Percentiles rank a stretch among this genome's conserved stretches.
phyloP scores from a whole-genome alignment of 1,140 invertebrate species.

The Drosophila bocqueti region DNA sequence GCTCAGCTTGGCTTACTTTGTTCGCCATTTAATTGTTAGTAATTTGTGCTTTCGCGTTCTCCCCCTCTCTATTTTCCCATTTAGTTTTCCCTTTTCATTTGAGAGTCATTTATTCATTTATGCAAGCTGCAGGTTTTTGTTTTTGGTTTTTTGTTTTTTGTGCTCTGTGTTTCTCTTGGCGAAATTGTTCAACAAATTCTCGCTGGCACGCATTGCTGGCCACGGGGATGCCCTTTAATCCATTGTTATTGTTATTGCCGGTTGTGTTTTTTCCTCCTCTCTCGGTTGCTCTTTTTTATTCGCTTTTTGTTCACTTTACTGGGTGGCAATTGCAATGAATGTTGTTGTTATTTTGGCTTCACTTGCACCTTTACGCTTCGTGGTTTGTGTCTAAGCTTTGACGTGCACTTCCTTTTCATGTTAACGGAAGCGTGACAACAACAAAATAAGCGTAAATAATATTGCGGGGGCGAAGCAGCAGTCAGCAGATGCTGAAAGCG shows the following conservation, averaged over 20 bases:
- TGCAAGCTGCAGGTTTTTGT: slow-evolving; percentile 27
- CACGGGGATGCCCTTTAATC: slow-evolving; percentile 56
- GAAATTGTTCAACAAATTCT: slow-evolving; percentile 83
- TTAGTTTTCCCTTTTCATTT: slow-evolving; percentile 79
- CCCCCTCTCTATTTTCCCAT: slow-evolving; percentile 23
- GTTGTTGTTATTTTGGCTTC: slow-evolving; percentile 80
- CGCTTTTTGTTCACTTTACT: slow-evolving; percentile 25
- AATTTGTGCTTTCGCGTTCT: slow-evolving; percentile 64
- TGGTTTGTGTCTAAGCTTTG: slow-evolving; percentile 84
- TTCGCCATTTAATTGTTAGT: slow-evolving; percentile 83
- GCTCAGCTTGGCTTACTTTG: slow-evolving; percentile 76
- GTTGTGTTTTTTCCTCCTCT: slow-evolving; percentile 13
- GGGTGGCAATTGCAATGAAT: slow-evolving; percentile 80
- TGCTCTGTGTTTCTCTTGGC: slow-evolving; percentile 58
- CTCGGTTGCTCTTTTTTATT: slow-evolving; percentile 2
- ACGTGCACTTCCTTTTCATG: slow-evolving; percentile 84
- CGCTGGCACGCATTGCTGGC: slow-evolving; percentile 80
- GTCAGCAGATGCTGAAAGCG: slow-evolving; percentile 1
- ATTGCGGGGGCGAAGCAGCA: slow-evolving; percentile 16
- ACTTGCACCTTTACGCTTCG: slow-evolving; percentile 83
- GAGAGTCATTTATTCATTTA: slow-evolving; percentile 53
- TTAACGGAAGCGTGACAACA: slow-evolving; percentile 69
- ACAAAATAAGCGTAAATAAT: slow-evolving; percentile 54
- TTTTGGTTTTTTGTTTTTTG: slow-evolving; percentile 2
- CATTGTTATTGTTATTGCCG: slow-evolving; percentile 51